These are phyloP conservation scores for Cistogaster globosa DNA, from an alignment of 2,888 invertebrate genomes.

Conservation along the genomic window DNA sequence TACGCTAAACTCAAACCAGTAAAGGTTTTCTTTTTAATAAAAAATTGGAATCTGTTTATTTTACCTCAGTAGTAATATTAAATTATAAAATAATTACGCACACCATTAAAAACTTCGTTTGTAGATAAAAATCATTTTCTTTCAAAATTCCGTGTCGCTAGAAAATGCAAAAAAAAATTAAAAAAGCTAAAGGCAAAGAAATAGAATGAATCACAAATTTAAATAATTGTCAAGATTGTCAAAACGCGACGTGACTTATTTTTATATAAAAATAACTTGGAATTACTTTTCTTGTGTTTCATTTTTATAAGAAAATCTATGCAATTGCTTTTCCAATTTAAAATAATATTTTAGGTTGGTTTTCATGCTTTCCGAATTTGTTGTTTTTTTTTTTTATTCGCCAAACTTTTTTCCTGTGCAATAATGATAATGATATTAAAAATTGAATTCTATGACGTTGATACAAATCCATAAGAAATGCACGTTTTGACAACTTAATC, in stretches of 20 bases:
- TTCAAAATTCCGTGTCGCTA: background rate
- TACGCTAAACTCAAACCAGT: too few species aligned
- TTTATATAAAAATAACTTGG: background rate
- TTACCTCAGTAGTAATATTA: too few species aligned
- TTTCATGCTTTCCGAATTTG: too few species aligned
- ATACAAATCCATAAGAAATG: background rate
- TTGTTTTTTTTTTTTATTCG: too few species aligned
- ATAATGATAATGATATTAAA: background rate
- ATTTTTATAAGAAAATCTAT: background rate
- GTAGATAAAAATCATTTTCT: too few species aligned
- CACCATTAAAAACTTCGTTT: too few species aligned
- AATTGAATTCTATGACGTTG: background rate
- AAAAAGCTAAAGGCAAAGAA: background rate
- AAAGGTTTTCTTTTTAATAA: too few species aligned
- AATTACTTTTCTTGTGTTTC: background rate
- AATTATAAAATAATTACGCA: too few species aligned
- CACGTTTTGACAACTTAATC: slow-evolving; percentile 55
- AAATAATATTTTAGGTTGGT: background rate
- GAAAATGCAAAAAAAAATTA: background rate
- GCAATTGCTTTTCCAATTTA: background rate
- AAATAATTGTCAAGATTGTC: slow-evolving; percentile 58
- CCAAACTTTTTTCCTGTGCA: background rate
- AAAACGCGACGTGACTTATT: slow-evolving; percentile 55
- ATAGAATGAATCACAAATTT: slow-evolving; percentile 51
- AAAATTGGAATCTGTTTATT: too few species aligned